Evolutionary conservation across 2,113 vertebrate species (phyloP).

Genomic region (Nothoprocta pentlandii): DNA sequence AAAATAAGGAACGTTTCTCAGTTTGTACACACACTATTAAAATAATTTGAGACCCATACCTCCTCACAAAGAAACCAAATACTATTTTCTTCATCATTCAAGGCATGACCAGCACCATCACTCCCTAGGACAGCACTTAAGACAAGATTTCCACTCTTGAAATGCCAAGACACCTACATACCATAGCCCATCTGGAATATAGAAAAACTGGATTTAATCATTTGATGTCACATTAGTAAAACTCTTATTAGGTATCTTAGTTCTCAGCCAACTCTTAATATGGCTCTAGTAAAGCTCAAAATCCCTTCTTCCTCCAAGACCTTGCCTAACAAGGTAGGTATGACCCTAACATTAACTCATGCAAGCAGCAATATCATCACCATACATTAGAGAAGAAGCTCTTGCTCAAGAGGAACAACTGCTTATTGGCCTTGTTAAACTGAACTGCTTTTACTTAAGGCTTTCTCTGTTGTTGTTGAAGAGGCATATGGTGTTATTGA

Average conservation of each 20-base stretch:
- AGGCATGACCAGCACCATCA: not conserved
- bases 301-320: not conserved
- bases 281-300: not conserved
- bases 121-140: not conserved
- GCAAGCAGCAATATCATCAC: not conserved
- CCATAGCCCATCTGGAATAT: not conserved
- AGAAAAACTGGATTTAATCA: not conserved
- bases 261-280: not conserved
- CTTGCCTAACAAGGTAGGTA: not conserved
- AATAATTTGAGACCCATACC: not conserved
- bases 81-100: not conserved
- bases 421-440: not conserved
- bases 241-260: not conserved
- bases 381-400: not conserved
- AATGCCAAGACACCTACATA: not conserved
- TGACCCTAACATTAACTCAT: not conserved
- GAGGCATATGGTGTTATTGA: fast-evolving
- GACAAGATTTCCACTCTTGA: not conserved
- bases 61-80: not conserved
- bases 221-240: not conserved
- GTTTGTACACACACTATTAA: not conserved
- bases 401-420: not conserved
- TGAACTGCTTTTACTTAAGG: not conserved
- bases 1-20: not conserved
- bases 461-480: no score